Evolutionary conservation across 2,113 vertebrate species (phyloP).

Genomic region (Pyrgilauda ruficollis): DNA sequence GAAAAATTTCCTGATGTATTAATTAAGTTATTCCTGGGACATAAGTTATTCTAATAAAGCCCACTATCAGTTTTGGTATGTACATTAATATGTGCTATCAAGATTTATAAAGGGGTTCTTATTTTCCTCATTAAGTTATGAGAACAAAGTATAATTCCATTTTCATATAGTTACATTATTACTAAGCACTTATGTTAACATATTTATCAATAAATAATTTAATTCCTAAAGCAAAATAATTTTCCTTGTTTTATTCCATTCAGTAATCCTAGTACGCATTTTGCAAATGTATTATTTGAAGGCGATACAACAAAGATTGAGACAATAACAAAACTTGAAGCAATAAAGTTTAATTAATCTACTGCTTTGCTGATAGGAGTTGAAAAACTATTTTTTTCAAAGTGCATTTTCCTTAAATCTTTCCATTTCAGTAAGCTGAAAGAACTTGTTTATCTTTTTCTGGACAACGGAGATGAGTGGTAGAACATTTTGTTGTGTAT

Average conservation of each 20-base stretch:
- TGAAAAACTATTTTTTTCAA: not conserved
- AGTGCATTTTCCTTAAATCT: not conserved
- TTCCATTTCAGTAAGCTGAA: not conserved
- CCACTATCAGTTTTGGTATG: not conserved
- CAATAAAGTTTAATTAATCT: not conserved
- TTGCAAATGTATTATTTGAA: not conserved
- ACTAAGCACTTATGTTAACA: not conserved
- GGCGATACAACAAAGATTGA: not conserved
- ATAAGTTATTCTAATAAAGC: not conserved
- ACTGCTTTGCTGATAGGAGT: not conserved
- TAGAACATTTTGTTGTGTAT: too few species aligned
- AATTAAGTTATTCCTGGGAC: not conserved
- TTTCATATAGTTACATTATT: not conserved
- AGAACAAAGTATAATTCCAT: not conserved
- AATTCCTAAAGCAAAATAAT: not conserved
- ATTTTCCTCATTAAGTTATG: not conserved
- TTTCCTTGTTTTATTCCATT: not conserved
- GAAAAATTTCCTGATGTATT: not conserved
- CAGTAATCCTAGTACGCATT: not conserved
- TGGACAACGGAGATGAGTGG: not conserved
- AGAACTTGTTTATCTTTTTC: not conserved
- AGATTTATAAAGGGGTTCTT: not conserved
- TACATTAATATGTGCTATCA: not conserved
- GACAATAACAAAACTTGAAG: not conserved
- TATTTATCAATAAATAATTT: not conserved